phyloP scores from a whole-genome alignment of 2,113 vertebrate genomes.

The Phrynosoma blainvillii region DNA sequence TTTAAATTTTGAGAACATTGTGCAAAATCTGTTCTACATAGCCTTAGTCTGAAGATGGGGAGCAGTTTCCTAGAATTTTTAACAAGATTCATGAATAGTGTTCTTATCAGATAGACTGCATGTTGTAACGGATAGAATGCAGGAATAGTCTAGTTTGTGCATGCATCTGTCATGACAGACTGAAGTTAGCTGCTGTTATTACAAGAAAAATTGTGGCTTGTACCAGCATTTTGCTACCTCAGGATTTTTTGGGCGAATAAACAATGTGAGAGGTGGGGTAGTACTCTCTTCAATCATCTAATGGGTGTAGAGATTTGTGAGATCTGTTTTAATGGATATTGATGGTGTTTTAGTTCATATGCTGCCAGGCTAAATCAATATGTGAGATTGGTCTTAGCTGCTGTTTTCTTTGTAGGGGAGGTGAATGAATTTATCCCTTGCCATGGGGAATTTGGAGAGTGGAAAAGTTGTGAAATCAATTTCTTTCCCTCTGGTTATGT shows the following conservation, averaged over 20 bases:
- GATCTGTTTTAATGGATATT: constrained; percentile 34
- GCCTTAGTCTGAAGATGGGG: background rate
- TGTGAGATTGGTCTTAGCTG: constrained; percentile 35
- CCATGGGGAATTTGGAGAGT: background rate
- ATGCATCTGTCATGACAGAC: background rate
- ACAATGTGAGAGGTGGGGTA: background rate
- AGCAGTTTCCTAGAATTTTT: constrained; percentile 14
- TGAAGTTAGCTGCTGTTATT: constrained; percentile 4
- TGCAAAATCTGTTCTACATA: background rate
- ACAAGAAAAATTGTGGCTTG: constrained; percentile 25
- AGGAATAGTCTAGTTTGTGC: background rate
- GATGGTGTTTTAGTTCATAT: constrained; percentile 28
- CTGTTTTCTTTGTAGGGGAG: constrained; percentile 19
- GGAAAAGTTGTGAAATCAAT: constrained; percentile 31
- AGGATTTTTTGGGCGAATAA: background rate
- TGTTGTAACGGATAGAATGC: background rate
- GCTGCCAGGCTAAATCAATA: constrained; percentile 27
- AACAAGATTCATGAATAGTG: background rate
- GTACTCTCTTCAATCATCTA: background rate
- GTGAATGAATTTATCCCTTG: constrained; percentile 37
- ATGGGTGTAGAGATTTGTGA: background rate
- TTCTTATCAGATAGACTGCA: constrained; percentile 1
- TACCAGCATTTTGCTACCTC: constrained; percentile 20
- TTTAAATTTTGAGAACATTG: background rate
- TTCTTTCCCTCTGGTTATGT: background rate